Percentiles rank a stretch among this genome's conserved stretches.
phyloP scores from a whole-genome alignment of 2,888 invertebrate species.

The Leucophenga montana region DNA sequence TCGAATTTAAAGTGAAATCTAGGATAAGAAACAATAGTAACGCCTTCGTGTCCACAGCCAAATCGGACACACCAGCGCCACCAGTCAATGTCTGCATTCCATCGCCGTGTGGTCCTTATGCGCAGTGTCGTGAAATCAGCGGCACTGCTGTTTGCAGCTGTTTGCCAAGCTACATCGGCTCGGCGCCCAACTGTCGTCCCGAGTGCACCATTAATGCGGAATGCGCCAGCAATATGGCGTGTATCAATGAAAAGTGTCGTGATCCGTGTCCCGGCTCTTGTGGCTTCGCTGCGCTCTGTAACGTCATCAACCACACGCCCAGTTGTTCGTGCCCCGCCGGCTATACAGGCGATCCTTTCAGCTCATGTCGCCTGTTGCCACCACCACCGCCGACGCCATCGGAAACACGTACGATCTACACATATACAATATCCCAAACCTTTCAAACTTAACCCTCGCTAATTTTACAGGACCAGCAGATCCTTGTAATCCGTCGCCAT shows the following conservation, averaged over 20 bases:
- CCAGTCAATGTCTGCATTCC: conserved; percentile 81
- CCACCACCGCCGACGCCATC: conserved; percentile 70
- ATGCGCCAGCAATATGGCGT: conserved; percentile 81
- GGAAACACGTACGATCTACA: conserved; percentile 52
- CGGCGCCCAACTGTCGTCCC: conserved; percentile 84
- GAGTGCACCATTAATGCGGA: conserved; percentile 85
- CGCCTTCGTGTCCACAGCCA: conserved; percentile 17
- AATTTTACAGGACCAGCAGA: conserved; percentile 71
- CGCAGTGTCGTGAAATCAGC: conserved; percentile 81
- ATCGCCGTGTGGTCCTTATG: conserved; percentile 85
- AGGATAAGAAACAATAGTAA: conserved; percentile 2
- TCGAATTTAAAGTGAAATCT: conserved; percentile 32
- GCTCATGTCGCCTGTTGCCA: conserved; percentile 78
- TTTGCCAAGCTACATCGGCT: conserved; percentile 80
- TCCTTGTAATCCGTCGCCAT: conserved; percentile 84
- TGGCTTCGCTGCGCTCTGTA: conserved; percentile 82
- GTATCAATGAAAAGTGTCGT: conserved; percentile 81
- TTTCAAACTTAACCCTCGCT: background rate
- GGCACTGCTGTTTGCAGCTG: conserved; percentile 83
- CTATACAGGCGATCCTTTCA: conserved; percentile 85
- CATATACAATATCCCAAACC: background rate
- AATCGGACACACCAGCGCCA: conserved; percentile 55
- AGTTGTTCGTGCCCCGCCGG: conserved; percentile 83
- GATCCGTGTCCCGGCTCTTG: conserved; percentile 87
- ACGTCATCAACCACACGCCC: conserved; percentile 84